Base-by-base conservation (phyloP, 64 coral and sea anemone genomes). In the Anthopleura sola region DNA sequence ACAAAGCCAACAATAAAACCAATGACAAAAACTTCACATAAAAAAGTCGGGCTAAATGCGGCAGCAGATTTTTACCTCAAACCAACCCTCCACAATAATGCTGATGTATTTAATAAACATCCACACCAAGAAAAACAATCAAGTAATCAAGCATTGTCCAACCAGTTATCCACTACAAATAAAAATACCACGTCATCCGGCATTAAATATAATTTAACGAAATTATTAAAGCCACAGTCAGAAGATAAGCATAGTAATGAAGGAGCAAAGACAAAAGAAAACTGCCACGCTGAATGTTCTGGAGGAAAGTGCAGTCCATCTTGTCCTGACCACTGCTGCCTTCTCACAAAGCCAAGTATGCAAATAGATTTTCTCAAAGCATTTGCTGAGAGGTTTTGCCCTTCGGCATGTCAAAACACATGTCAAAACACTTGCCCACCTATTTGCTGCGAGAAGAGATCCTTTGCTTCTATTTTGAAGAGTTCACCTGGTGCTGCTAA, bases 341-440 rank as follows among this genome's bases (percentile, higher is more conserved):
- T 24, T 75, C 48, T 77, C 6, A 46, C 18, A 2, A 76, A 75
- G 18, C 90, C 21, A 28, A 86, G 78, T 60, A 82, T 81, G 11
- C 78, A 87, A 77, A 79, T 92, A 36, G 83, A 76, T 82, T 77
- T 90, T 17, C 75, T 90, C 39, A 97, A 90, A 54, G 53, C 78
- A 11, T 89, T 97, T 75, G 60, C 85, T 21, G 57, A 90, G 18
- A 90, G 78, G 47, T 97, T 97, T 85, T 97, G 94, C 39, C 91
- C 94, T 19, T 68, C 55, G 6, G 84, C 87, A 23, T 97, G 94
- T 44, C 91, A 75, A 44, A 66, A 37, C 6, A 90, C 84, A 31
- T 97, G 94, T 60, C 82, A 92, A 66, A 55, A 56, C n/a, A 84
- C 87, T 14, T 97, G 94, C 51, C 94, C 94, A 3, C 94, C 94